Percentiles rank a stretch among this genome's conserved stretches.
phyloP scores from a whole-genome alignment of 2,888 invertebrate genomes.

The Temnothorax unifasciatus region DNA sequence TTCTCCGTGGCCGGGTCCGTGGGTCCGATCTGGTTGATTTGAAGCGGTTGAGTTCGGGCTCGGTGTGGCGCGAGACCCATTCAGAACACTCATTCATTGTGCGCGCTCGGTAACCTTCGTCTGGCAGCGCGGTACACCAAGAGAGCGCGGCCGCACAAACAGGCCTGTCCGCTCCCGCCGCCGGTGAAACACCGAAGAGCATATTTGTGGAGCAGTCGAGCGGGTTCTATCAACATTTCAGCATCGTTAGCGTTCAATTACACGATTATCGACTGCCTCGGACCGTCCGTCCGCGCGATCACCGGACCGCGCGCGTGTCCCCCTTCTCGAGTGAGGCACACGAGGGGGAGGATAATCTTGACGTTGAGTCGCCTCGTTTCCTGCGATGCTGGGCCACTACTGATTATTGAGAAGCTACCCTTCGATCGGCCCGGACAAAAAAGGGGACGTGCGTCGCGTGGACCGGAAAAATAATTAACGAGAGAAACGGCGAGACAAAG shows the following conservation, averaged over 20 bases:
- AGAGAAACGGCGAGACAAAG: neutral
- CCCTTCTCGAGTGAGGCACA: slow-evolving; percentile 10
- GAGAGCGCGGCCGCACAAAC: slow-evolving; percentile 67
- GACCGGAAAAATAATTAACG: slow-evolving; percentile 8
- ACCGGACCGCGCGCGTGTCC: slow-evolving; percentile 14
- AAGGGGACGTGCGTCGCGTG: neutral
- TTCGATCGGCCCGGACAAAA: neutral
- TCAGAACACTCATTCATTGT: slow-evolving; percentile 66
- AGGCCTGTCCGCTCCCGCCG: slow-evolving; percentile 55
- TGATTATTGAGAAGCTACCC: slow-evolving; percentile 5
- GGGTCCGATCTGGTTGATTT: slow-evolving; percentile 30
- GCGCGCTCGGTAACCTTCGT: slow-evolving; percentile 67
- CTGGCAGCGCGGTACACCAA: slow-evolving; percentile 57
- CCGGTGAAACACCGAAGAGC: slow-evolving; percentile 74
- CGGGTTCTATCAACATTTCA: slow-evolving; percentile 79
- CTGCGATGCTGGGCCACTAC: neutral
- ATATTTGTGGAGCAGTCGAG: slow-evolving; percentile 81
- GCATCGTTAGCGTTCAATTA: slow-evolving; percentile 82
- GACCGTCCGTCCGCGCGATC: slow-evolving; percentile 55
- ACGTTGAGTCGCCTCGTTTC: neutral
- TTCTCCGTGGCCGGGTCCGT: slow-evolving; percentile 20
- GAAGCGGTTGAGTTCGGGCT: slow-evolving; percentile 6
- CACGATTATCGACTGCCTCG: slow-evolving; percentile 76
- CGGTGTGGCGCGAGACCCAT: slow-evolving; percentile 19
- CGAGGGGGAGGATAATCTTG: slow-evolving; percentile 16